Base-by-base conservation (phyloP, 2,888 invertebrate species). In the Eilema griseolum region DNA sequence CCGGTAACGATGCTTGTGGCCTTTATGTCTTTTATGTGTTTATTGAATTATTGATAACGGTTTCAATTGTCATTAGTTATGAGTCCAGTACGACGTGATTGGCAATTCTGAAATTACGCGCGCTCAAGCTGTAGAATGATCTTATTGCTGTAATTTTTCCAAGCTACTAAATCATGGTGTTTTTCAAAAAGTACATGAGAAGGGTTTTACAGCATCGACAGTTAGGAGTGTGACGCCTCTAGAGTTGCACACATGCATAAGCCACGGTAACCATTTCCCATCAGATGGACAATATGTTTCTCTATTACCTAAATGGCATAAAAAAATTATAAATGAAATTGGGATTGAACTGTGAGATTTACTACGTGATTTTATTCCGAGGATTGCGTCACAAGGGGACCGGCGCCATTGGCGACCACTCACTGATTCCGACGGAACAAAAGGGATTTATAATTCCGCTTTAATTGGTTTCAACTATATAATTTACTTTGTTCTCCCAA, bases 1-100 rank as follows among this genome's bases (percentile, higher is more conserved):
- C 72, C 74, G 72, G 74, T 73, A 76, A 73, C 70, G 62, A 74
- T 70, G 78, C 66, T 72, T 64, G 71, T 71, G 62, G 72, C 72
- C 73, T 75, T 69, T 70, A 67, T 62, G 76, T 74, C 66, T 81
- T 74, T 78, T 76, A 76, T 83, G 70, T 66, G 65, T 74, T 72
- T 80, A 78, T 73, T 80, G 78, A 80, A 46, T 61, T 61, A 65
- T 65, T 46, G 63, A 66, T 66, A 66, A 41, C 14, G 59, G 28
- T 26, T 41, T 11, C 10, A 37, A 59, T 57, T 66, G 26, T n/a
- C 28, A 37, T 60, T 60, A 57, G 28, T 33, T 33, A 65, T 65
- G 56, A 65, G 23, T 23, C 23, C 28, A 52, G n/a, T 14, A 14
- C 28, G 10, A 2, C 24, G 16, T 14, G 24, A 24, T 33, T 37